phyloP scores from a whole-genome alignment of 2,113 vertebrate species.

The Sminthopsis crassicaudata region DNA sequence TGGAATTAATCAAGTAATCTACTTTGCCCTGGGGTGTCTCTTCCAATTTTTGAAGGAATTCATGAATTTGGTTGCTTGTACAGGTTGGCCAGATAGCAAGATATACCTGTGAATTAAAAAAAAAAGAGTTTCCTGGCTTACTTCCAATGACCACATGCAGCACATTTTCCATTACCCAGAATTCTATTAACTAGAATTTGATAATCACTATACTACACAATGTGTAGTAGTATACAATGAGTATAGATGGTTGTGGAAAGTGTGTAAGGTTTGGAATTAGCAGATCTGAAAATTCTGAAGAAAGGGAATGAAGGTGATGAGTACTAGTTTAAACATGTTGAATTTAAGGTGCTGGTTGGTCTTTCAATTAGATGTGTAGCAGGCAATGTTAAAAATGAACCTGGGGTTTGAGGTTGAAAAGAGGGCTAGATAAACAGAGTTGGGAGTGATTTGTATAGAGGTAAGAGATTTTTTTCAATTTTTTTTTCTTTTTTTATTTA shows the following conservation, averaged over 20 bases:
- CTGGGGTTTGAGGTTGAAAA: background rate
- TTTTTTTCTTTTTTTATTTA: no score
- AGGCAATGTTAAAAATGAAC: background rate
- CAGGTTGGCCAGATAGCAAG: background rate
- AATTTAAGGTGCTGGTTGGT: background rate
- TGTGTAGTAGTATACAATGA: background rate
- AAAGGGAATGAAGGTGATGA: background rate
- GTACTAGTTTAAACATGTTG: background rate
- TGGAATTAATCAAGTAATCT: background rate
- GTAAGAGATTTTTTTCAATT: background rate
- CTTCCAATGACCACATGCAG: background rate
- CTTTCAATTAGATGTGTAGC: background rate
- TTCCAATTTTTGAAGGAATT: background rate
- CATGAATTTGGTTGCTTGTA: background rate
- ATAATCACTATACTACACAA: background rate
- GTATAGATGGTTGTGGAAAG: background rate
- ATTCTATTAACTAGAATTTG: background rate
- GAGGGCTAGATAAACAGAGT: background rate
- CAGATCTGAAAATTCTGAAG: background rate
- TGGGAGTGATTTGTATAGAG: background rate
- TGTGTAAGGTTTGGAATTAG: background rate
- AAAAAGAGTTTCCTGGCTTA: background rate
- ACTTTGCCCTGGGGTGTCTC: background rate
- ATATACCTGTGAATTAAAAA: background rate
- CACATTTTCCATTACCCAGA: background rate